Evolutionary conservation across 2,888 invertebrate genomes (phyloP).

Genomic region (Dynastes maya): DNA sequence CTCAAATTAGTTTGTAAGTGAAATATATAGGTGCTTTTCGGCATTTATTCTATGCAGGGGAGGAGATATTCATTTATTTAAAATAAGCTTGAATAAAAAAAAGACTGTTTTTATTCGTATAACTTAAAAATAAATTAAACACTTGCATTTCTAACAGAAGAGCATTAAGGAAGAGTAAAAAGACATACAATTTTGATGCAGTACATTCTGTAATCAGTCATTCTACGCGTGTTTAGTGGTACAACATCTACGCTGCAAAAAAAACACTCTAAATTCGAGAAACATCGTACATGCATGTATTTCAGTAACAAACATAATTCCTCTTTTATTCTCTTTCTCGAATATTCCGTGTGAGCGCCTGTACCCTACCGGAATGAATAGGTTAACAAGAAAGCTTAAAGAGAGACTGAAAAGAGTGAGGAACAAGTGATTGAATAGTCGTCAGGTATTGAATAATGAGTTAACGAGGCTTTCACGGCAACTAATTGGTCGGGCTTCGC

Average conservation of each 20-base stretch:
- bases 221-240: too few species aligned
- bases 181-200: too few species aligned
- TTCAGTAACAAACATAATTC: constrained; percentile 44
- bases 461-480: constrained; percentile 64
- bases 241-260: background rate
- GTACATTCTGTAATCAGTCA: too few species aligned
- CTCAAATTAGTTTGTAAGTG: too few species aligned
- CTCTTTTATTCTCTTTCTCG: constrained; percentile 38
- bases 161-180: too few species aligned
- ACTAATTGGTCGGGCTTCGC: constrained; percentile 64
- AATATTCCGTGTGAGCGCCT: constrained; percentile 24
- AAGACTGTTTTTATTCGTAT: too few species aligned
- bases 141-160: too few species aligned
- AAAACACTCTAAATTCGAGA: background rate
- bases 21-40: too few species aligned
- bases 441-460: constrained; percentile 64
- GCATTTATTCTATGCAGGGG: too few species aligned
- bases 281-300: constrained; percentile 20
- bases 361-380: constrained; percentile 39
- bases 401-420: constrained; percentile 61
- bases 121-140: too few species aligned
- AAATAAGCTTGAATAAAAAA: too few species aligned
- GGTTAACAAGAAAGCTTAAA: constrained; percentile 53
- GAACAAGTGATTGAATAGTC: constrained; percentile 63
- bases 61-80: too few species aligned